Evolutionary conservation across 2,113 vertebrate genomes (phyloP), one percentile per base, ranked within the genome.

Genomic region (Menidia beryllina): DNA sequence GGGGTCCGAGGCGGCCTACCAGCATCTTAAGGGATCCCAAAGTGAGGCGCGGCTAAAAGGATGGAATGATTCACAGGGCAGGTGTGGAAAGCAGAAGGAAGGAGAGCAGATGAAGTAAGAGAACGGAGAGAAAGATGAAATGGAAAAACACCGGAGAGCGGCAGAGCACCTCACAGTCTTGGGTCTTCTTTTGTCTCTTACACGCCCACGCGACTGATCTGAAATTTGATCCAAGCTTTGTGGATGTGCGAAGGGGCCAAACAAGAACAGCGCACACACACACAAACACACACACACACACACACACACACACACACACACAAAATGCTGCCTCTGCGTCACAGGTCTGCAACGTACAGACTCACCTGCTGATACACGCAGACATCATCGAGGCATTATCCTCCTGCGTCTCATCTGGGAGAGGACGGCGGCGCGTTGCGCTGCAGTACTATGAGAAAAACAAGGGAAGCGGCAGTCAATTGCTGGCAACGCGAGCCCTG

Each of bases 401-500:
- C 23, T 60, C 51, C 54, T 55, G 64, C 36, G 20, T 66, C 62
- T 3, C 9, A 55, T 26, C 50, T 54, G 61, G 26, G 1, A n/a
- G 34, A 7, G 63, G 49, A 60, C 38, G 47, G 53, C 4, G 0
- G 23, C 47, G 30, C 12, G 57, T 24, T 47, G 57, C 59, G 65
- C 57, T 83, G 51, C 74, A n/a, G 61, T 53, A 43, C 77, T 72
- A 77, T 54, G 21, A 56, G 34, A 39, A 66, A 72, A 66, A 75
- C 57, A 54, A 74, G 63, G 62, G 73, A 88, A 89, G 89, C 64
- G 70, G 54, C 54, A 72, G 72, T 86, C 64, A 77, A n/a, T 77
- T 19, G 72, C 68, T 72, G 83, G 63, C 75, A 82, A 41, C 30
- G 68, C 71, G 54, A 75, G 82, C 74, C 72, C 27, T 75, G 85